These are phyloP conservation scores for Amphiprion ocellaris DNA, from an alignment of 2,113 vertebrate species.

Conservation along the genomic window DNA sequence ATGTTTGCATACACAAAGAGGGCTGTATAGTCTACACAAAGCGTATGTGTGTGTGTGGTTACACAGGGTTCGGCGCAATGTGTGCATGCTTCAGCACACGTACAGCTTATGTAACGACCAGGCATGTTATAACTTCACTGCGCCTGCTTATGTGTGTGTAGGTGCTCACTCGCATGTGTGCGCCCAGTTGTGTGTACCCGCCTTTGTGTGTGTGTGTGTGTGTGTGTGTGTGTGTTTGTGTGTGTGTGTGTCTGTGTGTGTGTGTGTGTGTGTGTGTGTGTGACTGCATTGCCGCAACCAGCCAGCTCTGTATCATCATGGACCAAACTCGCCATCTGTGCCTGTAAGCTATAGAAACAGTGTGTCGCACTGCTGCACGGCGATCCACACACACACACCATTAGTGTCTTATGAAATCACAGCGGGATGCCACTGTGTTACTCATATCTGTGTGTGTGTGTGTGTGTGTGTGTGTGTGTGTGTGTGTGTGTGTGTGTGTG, in stretches of 20 bases:
- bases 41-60: slow-evolving; percentile 14
- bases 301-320: slow-evolving; percentile 63
- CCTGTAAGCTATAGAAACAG: slow-evolving; percentile 65
- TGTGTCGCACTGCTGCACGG: slow-evolving; percentile 50
- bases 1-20: slow-evolving; percentile 32
- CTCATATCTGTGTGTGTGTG: neutral
- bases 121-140: slow-evolving; percentile 70
- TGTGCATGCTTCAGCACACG: slow-evolving; percentile 38
- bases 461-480: neutral
- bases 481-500: neutral
- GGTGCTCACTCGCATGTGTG: slow-evolving; percentile 35
- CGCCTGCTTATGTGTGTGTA: slow-evolving; percentile 42
- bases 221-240: slow-evolving; percentile 30
- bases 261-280: slow-evolving; percentile 34
- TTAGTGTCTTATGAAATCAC: slow-evolving; percentile 30
- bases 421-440: slow-evolving; percentile 9
- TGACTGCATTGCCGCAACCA: slow-evolving; percentile 62
- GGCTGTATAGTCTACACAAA: slow-evolving; percentile 5
- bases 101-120: slow-evolving; percentile 75
- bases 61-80: slow-evolving; percentile 1
- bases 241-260: slow-evolving; percentile 10
- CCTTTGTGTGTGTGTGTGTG: neutral
- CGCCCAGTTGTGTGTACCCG: slow-evolving; percentile 40
- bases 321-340: slow-evolving; percentile 73
- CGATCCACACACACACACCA: slow-evolving; percentile 24